A percentile compares a stretch with the other conserved stretches of the same genome.
These are phyloP conservation scores for Agrilus cyanescens DNA, from an alignment of 2,888 invertebrate genomes.

Conservation along the genomic window DNA sequence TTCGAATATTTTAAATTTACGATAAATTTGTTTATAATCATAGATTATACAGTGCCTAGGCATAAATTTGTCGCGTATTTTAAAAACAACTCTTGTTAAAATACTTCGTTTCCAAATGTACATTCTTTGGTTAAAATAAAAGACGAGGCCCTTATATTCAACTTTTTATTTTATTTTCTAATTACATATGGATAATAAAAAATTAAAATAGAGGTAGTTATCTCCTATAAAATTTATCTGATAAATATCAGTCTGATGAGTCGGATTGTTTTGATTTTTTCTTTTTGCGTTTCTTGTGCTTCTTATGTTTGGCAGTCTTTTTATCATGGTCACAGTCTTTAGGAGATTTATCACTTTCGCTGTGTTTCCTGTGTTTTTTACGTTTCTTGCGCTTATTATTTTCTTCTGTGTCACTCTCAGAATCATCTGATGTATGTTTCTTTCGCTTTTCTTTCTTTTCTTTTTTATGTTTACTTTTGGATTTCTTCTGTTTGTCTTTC, in stretches of 20 bases:
- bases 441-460: conserved; percentile 35
- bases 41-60: conserved; percentile 34
- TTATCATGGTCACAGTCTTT: too few relatives aligned
- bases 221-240: neutral
- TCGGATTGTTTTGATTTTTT: neutral
- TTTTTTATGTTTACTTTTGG: conserved; percentile 46
- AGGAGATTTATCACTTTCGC: neutral
- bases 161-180: conserved; percentile 7
- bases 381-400: too few relatives aligned
- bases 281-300: neutral
- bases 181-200: conserved; percentile 1
- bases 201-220: conserved; percentile 1
- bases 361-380: neutral
- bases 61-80: conserved; percentile 19
- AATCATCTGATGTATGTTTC: conserved; percentile 19
- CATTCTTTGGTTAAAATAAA: conserved; percentile 27
- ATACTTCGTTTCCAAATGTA: conserved; percentile 24
- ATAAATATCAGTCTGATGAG: neutral
- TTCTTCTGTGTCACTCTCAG: conserved; percentile 21
- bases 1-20: conserved; percentile 22
- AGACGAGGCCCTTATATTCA: conserved; percentile 14
- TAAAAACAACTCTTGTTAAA: conserved; percentile 12
- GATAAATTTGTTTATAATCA: conserved; percentile 25
- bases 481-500: conserved; percentile 53
- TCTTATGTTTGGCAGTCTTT: too few relatives aligned